phyloP scores from a whole-genome alignment of 2,113 vertebrate genomes.

The Chloebia gouldiae region DNA sequence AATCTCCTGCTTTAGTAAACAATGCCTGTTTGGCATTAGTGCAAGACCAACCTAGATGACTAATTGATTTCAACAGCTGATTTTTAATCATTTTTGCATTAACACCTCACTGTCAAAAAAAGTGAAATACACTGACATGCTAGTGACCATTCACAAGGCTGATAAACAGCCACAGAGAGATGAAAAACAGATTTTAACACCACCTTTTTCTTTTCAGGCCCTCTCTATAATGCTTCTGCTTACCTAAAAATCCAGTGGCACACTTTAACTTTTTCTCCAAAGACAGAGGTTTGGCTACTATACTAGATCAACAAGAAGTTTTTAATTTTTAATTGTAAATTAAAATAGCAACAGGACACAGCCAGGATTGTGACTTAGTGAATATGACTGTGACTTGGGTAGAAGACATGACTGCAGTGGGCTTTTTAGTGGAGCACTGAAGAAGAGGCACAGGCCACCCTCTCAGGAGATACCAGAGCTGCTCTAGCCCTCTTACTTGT shows the following conservation, averaged over 20 bases:
- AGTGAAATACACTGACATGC: neutral
- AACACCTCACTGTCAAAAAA: neutral
- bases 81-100: neutral
- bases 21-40: neutral
- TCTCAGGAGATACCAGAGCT: neutral
- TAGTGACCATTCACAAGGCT: neutral
- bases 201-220: neutral
- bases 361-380: neutral
- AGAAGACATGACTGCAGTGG: neutral
- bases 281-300: neutral
- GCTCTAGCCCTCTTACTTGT: neutral
- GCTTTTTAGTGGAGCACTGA: rapidly evolving
- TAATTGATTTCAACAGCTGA: neutral
- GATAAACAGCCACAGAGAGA: neutral
- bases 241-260: neutral
- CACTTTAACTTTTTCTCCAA: neutral
- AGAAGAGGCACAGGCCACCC: neutral
- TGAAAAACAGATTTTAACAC: neutral
- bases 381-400: neutral
- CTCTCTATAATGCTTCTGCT: neutral
- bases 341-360: neutral
- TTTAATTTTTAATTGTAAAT: neutral
- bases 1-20: conserved; percentile 16
- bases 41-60: neutral
- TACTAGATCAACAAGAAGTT: neutral